Percentiles rank a stretch among this genome's conserved stretches.
Conservation (phyloP, 2,888 invertebrate species). For the Pristionchus japonicus region DNA sequence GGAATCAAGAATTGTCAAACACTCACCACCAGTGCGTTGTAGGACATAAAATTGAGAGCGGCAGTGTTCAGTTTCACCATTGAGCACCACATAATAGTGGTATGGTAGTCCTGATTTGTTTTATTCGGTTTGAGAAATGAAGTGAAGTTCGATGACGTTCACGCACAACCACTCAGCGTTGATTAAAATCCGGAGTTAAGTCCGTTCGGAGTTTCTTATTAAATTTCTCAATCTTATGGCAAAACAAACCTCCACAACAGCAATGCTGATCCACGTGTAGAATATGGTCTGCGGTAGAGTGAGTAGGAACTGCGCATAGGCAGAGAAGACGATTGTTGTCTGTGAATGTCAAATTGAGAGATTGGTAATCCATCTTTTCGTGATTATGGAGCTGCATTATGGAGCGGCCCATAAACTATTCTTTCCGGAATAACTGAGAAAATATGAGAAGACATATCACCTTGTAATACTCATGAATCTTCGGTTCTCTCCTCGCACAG, state of each 20-base stretch:
- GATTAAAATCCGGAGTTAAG: no score
- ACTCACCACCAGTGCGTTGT: not conserved
- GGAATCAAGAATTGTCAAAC: not conserved
- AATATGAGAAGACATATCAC: not conserved
- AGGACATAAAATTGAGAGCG: constrained; percentile 14
- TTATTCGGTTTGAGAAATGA: not conserved
- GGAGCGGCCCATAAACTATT: no score
- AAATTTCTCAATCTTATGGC: no score
- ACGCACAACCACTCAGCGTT: no score
- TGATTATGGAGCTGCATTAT: not conserved
- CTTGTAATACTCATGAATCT: not conserved
- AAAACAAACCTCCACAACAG: not conserved
- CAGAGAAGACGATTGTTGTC: constrained; percentile 26
- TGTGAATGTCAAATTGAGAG: not conserved
- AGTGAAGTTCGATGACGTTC: no score
- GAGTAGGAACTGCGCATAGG: not conserved
- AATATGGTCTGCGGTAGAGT: constrained; percentile 31
- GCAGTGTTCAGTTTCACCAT: not conserved
- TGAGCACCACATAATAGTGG: constrained; percentile 18
- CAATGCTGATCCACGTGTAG: not conserved
- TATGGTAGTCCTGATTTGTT: not conserved
- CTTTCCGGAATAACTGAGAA: no score
- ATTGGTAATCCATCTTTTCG: not conserved
- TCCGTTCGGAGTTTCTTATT: no score
- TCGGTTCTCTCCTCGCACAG: not conserved